These are phyloP conservation scores for Seriola quinqueradiata DNA, from an alignment of 2,113 vertebrate species.

Conservation along the genomic window DNA sequence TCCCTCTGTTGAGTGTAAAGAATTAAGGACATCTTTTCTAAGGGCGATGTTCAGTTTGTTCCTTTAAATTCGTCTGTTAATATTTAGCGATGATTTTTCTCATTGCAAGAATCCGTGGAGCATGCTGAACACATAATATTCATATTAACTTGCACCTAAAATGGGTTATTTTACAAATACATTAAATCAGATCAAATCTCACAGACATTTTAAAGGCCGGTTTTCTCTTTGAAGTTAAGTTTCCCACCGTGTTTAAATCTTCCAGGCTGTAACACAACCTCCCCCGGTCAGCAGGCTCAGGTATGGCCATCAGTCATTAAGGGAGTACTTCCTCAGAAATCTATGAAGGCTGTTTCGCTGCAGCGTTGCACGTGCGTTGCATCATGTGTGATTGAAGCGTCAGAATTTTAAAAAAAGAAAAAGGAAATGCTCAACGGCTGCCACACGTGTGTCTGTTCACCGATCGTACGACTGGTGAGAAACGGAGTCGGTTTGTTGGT, in stretches of 20 bases:
- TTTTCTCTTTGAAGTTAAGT: conserved; percentile 10
- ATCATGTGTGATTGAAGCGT: conserved; percentile 60
- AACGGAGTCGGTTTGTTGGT: neutral
- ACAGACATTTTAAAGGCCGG: neutral
- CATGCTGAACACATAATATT: neutral
- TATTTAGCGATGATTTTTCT: neutral
- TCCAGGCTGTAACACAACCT: neutral
- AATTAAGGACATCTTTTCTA: neutral
- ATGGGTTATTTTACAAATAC: neutral
- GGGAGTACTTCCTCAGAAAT: conserved; percentile 28
- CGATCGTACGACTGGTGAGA: conserved; percentile 11
- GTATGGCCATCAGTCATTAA: conserved; percentile 10
- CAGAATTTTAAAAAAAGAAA: conserved; percentile 2
- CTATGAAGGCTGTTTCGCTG: neutral
- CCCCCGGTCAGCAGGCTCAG: conserved; percentile 11
- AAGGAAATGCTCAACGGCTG: neutral
- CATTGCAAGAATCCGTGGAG: neutral
- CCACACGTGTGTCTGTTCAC: neutral
- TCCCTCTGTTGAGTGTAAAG: neutral
- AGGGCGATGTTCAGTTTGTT: neutral
- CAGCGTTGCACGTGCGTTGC: conserved; percentile 48
- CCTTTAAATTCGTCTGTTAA: neutral
- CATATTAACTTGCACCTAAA: neutral
- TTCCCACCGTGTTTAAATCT: neutral
- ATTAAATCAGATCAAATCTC: neutral